Evolutionary conservation across 2,113 vertebrate species (phyloP).

Genomic region (human (Homo sapiens)): DNA sequence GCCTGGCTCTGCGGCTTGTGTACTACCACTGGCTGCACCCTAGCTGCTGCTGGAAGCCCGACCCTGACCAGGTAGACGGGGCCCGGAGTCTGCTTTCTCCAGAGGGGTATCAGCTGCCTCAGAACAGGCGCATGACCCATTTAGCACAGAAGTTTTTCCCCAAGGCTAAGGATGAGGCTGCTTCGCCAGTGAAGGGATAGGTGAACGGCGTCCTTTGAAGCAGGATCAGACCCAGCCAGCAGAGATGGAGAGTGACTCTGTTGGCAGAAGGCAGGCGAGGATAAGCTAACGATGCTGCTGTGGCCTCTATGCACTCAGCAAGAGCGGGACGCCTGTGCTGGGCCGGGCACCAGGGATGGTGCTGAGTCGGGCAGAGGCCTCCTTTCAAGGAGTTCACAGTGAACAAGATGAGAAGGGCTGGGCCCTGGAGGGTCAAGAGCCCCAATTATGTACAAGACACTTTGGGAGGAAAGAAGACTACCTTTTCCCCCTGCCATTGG

Average conservation of each 20-base stretch:
- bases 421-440: not conserved
- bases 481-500: not conserved
- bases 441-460: not conserved
- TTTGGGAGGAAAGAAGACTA: not conserved
- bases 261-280: not conserved
- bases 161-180: not conserved
- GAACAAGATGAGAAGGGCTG: not conserved
- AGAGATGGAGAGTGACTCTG: not conserved
- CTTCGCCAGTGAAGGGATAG: not conserved
- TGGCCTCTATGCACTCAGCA: not conserved
- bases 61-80: constrained; percentile 61
- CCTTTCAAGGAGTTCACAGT: not conserved
- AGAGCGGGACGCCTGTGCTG: not conserved
- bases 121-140: constrained; percentile 73
- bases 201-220: constrained; percentile 57
- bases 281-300: constrained; percentile 16
- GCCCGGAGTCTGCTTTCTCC: fast-evolving
- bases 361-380: not conserved
- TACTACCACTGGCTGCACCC: constrained; percentile 95
- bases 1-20: constrained; percentile 85
- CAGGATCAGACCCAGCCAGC: not conserved
- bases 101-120: fast-evolving
- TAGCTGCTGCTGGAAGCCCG: not conserved
- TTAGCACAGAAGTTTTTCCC: constrained; percentile 73
- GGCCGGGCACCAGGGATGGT: not conserved